phyloP scores from a whole-genome alignment of 2,888 invertebrate genomes.

The Meghimatium bilineatum region DNA sequence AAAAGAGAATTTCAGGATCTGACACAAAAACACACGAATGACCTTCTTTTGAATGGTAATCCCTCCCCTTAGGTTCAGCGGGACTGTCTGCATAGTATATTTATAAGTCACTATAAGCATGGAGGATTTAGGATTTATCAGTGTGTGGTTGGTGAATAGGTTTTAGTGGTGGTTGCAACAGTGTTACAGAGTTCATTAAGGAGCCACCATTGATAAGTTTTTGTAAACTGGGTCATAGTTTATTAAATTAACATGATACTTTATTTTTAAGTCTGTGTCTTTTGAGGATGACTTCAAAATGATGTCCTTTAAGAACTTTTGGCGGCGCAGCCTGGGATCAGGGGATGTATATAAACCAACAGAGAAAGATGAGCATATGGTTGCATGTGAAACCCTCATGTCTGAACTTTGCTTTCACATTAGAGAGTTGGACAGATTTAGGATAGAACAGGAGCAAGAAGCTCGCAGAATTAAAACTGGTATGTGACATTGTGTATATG shows the following conservation, averaged over 20 bases:
- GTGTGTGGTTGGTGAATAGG: no score
- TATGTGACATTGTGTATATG: background rate
- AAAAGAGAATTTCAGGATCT: no score
- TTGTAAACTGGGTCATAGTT: background rate
- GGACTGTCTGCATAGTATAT: no score
- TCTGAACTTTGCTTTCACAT: constrained; percentile 68
- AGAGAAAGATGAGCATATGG: constrained; percentile 60
- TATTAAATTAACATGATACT: background rate
- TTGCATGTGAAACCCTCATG: constrained; percentile 66
- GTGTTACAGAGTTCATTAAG: no score
- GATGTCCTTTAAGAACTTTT: constrained; percentile 43
- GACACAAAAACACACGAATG: no score
- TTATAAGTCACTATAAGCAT: no score
- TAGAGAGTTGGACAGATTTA: constrained; percentile 62
- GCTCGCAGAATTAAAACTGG: constrained; percentile 55
- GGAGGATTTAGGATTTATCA: no score
- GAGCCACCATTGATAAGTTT: no score
- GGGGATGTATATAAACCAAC: constrained; percentile 55
- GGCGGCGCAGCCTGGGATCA: constrained; percentile 33
- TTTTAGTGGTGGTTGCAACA: no score
- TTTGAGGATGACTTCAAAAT: constrained; percentile 10
- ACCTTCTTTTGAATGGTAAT: no score
- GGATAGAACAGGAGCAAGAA: constrained; percentile 62
- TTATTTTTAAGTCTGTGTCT: background rate
- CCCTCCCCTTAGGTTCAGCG: no score